phyloP scores from a whole-genome alignment of 2,888 invertebrate genomes.

The Synergus laeviventris region DNA sequence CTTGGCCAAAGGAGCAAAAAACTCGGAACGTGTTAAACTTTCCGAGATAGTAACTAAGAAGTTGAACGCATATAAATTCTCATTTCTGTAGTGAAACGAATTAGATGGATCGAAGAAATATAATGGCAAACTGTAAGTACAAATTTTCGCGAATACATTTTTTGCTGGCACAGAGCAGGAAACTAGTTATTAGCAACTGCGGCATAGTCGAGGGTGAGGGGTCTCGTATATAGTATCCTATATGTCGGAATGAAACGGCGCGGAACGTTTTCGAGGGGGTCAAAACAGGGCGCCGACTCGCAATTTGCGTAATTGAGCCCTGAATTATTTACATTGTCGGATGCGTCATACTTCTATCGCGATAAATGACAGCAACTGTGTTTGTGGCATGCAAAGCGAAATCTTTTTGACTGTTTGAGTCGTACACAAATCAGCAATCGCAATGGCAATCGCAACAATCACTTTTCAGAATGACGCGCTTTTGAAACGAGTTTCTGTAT shows the following conservation, averaged over 20 bases:
- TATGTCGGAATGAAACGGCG: constrained; percentile 58
- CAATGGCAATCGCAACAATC: not conserved
- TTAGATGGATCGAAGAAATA: constrained; percentile 28
- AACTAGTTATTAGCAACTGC: constrained; percentile 64
- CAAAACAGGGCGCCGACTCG: constrained; percentile 58
- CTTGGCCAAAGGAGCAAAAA: not conserved
- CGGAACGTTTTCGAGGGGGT: constrained; percentile 54
- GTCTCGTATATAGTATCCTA: constrained; percentile 35
- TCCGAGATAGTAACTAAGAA: not conserved
- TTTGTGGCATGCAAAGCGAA: constrained; percentile 23
- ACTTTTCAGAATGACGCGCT: not conserved
- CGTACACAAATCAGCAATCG: not conserved
- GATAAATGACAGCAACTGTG: constrained; percentile 53
- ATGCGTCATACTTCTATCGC: constrained; percentile 70
- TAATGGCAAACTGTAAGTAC: constrained; percentile 31
- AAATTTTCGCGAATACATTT: constrained; percentile 46
- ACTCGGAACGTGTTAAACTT: not conserved
- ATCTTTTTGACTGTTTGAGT: constrained; percentile 16
- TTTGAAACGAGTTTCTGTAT: not conserved
- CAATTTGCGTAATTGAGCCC: constrained; percentile 75
- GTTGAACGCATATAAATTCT: constrained; percentile 6
- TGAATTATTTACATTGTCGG: constrained; percentile 74
- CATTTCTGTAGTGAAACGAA: constrained; percentile 13
- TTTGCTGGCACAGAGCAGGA: constrained; percentile 41
- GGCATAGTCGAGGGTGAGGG: constrained; percentile 45